Percentiles rank a stretch among this genome's conserved stretches.
Evolutionary conservation across 1,140 invertebrate species (phyloP).

Genomic region (Batillaria attramentaria): DNA sequence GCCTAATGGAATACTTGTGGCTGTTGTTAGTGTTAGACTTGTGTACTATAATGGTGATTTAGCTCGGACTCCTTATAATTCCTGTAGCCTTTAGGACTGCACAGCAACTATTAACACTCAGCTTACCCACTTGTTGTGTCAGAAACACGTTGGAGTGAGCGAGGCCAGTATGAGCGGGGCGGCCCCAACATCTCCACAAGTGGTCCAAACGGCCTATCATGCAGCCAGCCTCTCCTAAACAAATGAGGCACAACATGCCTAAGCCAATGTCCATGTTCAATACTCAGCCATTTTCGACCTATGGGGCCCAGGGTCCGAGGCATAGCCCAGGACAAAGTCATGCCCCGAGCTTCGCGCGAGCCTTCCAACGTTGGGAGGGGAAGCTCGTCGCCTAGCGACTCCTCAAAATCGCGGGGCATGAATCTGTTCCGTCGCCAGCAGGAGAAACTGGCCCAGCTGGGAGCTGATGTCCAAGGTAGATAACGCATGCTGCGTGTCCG

Average conservation of each 20-base stretch:
- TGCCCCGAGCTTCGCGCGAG: conserved; percentile 24
- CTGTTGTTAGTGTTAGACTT: too few relatives aligned
- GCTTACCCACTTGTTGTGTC: not conserved
- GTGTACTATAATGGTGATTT: not conserved
- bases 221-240: conserved; percentile 36
- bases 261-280: conserved; percentile 16
- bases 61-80: not conserved
- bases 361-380: conserved; percentile 15
- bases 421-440: conserved; percentile 62
- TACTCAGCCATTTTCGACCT: conserved; percentile 24
- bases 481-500: conserved; percentile 24
- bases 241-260: conserved; percentile 26
- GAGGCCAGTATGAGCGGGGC: not conserved
- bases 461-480: conserved; percentile 63
- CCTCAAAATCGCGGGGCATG: conserved; percentile 57
- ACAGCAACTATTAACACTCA: not conserved
- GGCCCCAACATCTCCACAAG: conserved; percentile 35
- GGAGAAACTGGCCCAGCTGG: conserved; percentile 56
- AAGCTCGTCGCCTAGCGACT: conserved; percentile 22
- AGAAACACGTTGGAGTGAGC: conserved; percentile 24
- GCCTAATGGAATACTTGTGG: too few relatives aligned
- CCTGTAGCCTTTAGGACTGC: too few relatives aligned
- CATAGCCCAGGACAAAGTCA: conserved; percentile 20
- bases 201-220: conserved; percentile 40
- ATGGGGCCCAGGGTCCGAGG: conserved; percentile 12